These are phyloP conservation scores for Ammodramus savannarum DNA, from an alignment of 2,113 vertebrate species.

Conservation along the genomic window DNA sequence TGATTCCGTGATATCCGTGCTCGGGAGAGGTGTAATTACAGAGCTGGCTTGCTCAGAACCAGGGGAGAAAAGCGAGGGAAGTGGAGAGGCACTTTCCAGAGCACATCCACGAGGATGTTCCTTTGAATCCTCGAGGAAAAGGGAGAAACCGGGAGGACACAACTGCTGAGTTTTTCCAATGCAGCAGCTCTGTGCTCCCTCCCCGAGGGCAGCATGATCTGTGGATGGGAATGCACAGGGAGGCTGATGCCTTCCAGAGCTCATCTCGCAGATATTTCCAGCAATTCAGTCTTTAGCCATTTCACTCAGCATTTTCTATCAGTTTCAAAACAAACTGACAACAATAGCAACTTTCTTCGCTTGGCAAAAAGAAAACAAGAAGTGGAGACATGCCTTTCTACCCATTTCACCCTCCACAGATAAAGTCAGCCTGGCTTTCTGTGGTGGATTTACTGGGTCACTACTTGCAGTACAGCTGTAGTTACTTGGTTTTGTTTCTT, in stretches of 20 bases:
- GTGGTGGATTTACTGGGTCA: neutral
- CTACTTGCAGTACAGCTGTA: neutral
- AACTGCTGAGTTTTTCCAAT: slow-evolving; percentile 7
- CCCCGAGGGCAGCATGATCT: neutral
- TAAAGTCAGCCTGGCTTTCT: neutral
- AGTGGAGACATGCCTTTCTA: neutral
- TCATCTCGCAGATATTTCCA: slow-evolving; percentile 49
- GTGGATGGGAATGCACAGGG: neutral
- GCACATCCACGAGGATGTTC: neutral
- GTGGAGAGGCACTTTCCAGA: neutral
- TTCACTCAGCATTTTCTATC: slow-evolving; percentile 42
- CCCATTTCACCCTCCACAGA: neutral
- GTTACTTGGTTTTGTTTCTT: neutral
- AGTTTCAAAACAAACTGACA: slow-evolving; percentile 36
- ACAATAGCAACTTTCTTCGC: slow-evolving; percentile 51
- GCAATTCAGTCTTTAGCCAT: slow-evolving; percentile 12
- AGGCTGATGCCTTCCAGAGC: neutral
- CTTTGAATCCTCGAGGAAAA: neutral
- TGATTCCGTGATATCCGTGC: neutral
- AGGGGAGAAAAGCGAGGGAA: neutral
- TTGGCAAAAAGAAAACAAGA: neutral
- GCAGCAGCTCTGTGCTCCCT: neutral
- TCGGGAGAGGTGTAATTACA: neutral
- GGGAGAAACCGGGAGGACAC: neutral
- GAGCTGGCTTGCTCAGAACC: neutral